phyloP scores from a whole-genome alignment of 2,888 invertebrate species.

The Aporophyla lueneburgensis region DNA sequence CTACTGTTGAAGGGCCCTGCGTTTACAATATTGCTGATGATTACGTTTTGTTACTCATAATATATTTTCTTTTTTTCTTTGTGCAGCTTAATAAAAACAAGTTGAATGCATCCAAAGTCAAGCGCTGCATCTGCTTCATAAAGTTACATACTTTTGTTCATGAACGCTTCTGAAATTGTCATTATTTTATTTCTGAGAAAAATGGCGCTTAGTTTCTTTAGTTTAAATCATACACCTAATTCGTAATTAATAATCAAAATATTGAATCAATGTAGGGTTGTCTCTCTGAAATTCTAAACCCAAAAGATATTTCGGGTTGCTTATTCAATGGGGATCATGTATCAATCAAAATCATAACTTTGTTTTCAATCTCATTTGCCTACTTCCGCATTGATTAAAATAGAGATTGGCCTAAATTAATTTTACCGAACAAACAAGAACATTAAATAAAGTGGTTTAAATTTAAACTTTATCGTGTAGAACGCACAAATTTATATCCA shows the following conservation, averaged over 20 bases:
- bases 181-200: neutral
- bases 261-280: constrained; percentile 1
- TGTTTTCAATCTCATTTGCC: constrained; percentile 49
- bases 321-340: constrained; percentile 31
- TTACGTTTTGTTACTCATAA: too few relatives aligned
- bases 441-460: constrained; percentile 29
- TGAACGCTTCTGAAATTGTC: too few relatives aligned
- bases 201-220: neutral
- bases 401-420: constrained; percentile 36
- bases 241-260: neutral
- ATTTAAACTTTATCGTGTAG: constrained; percentile 32
- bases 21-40: too few relatives aligned
- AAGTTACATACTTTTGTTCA: too few relatives aligned
- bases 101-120: too few relatives aligned
- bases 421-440: constrained; percentile 42
- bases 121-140: too few relatives aligned
- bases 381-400: constrained; percentile 45
- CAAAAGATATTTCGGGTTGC: constrained; percentile 12
- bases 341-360: constrained; percentile 58
- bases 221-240: neutral
- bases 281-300: constrained; percentile 1
- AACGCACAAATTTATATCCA: constrained; percentile 3
- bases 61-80: too few relatives aligned
- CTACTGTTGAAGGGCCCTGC: too few relatives aligned
- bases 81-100: too few relatives aligned